phyloP scores from a whole-genome alignment of 2,797 vertebrate species.

The Ciconia nigra region DNA sequence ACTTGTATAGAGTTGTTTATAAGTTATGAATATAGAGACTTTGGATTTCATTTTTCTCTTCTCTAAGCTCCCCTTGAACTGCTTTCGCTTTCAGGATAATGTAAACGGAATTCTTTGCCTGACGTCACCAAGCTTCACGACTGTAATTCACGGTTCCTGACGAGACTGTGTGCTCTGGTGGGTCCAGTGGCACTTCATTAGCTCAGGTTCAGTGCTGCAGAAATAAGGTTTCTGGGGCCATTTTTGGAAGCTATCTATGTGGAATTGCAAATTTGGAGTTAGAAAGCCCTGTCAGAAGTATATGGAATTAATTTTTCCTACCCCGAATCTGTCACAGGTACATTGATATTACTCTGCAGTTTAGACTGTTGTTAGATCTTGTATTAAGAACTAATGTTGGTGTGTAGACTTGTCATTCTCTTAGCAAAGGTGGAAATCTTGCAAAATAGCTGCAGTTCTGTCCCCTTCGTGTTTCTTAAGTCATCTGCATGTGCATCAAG shows the following conservation, averaged over 20 bases:
- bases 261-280: background rate
- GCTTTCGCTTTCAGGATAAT: background rate
- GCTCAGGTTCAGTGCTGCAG: background rate
- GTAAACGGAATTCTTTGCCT: background rate
- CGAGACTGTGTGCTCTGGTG: background rate
- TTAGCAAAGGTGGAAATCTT: background rate
- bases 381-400: background rate
- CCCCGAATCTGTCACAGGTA: background rate
- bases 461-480: background rate
- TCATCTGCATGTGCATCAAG: background rate
- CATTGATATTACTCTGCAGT: background rate
- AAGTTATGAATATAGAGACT: background rate
- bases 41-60: background rate
- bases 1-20: background rate
- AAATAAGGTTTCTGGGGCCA: background rate
- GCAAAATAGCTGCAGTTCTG: background rate
- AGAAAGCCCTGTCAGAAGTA: background rate
- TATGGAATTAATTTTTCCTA: background rate
- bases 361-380: background rate
- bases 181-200: background rate
- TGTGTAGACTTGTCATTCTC: background rate
- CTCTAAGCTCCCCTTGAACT: accelerated
- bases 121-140: background rate
- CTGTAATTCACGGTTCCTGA: background rate
- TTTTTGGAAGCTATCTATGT: background rate